Base-by-base conservation (phyloP, 2,888 invertebrate species). In the Acrobeloides nanus region DNA sequence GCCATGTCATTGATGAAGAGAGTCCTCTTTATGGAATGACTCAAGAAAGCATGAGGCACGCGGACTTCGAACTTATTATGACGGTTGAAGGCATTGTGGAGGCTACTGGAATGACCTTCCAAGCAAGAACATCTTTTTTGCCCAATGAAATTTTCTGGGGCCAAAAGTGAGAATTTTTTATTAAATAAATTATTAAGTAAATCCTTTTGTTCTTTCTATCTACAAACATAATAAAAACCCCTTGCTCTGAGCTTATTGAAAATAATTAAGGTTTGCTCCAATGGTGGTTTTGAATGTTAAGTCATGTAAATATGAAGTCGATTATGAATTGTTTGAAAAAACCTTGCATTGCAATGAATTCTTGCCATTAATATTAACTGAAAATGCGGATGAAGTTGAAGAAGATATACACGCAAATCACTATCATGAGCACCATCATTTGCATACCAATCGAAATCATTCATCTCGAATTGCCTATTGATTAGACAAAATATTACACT, bases 81-180 rank as follows among this genome's bases (percentile, higher is more conserved):
- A 71, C 72, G 3, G 68, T 72, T 10, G 72, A 72, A 53, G 72
- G 72, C 10, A 72, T 72, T 31, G 72, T 72, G 1, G 72, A 72
- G 39, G 72, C 72, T 1, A 72, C 72, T 4, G 72, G 72, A 31
- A 65, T 64, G 66, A 68, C 65, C n/a, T 64, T 66, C 44, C 67
- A 66, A 53, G 72, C 72, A 1, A 44, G 72, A 25, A 71, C 72
- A n/a, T 65, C 65, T 15, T 72, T 67, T 37, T 50, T 68, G 24
- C 72, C 72, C 1, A 57, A 62, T 21, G 72, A 72, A 38, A 71
- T 71, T 37, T 51, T 63, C 1, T 71, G 71, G 71, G 69, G 66
- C 10, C 56, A 66, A 37, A 55, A 53, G 62, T 66, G n/a, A 45
- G 23, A 4, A 3, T 44, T 45, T 41, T n/a, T n/a, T n/a, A n/a